Conservation (phyloP, 2,797 vertebrate genomes). For the Mormyrops boulengeri region DNA sequence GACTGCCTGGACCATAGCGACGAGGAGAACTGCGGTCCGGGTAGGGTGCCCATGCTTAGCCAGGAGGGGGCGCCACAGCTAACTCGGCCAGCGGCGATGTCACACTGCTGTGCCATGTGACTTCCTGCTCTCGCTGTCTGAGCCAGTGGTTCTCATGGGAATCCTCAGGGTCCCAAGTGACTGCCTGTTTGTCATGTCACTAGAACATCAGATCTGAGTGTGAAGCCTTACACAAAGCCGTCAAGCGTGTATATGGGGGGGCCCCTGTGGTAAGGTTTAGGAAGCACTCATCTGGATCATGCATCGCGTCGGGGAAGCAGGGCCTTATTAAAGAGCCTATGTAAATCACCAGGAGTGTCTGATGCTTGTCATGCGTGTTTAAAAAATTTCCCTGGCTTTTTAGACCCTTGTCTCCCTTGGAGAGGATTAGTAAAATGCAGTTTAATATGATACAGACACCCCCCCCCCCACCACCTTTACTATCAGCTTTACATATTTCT, state of each 20-base stretch:
- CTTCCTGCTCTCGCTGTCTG: background rate
- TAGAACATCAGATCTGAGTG: background rate
- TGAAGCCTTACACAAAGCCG: background rate
- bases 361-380: background rate
- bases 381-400: background rate
- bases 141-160: background rate
- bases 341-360: conserved; percentile 4
- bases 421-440: background rate
- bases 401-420: background rate
- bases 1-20: conserved; percentile 79
- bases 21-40: conserved; percentile 68
- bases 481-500: background rate
- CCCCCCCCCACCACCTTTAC: background rate
- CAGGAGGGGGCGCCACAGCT: background rate
- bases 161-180: background rate
- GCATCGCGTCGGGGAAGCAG: background rate
- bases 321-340: background rate
- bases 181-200: background rate
- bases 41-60: conserved; percentile 36
- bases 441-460: background rate
- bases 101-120: background rate
- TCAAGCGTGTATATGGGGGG: background rate
- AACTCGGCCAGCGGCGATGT: background rate
- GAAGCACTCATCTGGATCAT: background rate
- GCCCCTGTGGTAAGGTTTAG: background rate